Percentiles rank a stretch among this genome's conserved stretches.
These are phyloP conservation scores for Porites cylindrica DNA, from an alignment of 92 coral and sea anemone species.

Conservation along the genomic window DNA sequence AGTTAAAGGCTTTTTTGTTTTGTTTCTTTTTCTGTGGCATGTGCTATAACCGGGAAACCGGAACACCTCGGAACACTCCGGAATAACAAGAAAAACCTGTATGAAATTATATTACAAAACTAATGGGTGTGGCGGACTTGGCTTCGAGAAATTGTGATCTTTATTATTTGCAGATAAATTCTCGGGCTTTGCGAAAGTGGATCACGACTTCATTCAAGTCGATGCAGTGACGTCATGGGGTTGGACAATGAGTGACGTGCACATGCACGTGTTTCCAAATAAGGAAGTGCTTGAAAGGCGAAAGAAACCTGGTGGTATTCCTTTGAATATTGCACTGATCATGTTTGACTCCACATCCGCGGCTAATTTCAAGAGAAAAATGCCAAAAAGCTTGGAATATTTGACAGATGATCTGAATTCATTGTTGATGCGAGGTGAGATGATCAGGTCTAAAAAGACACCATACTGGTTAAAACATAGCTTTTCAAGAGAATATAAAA, in stretches of 20 bases:
- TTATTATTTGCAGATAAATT: conserved; percentile 33
- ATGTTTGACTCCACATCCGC: conserved; percentile 91
- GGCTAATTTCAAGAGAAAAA: conserved; percentile 77
- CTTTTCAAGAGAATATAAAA: too few relatives aligned
- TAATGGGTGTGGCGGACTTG: too few relatives aligned
- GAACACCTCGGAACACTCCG: too few relatives aligned
- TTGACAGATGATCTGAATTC: conserved; percentile 63
- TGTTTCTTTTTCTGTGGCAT: too few relatives aligned
- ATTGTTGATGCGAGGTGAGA: conserved; percentile 67
- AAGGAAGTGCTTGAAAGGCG: conserved; percentile 63
- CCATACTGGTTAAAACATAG: too few relatives aligned
- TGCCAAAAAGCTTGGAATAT: conserved; percentile 69
- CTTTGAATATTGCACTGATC: conserved; percentile 70
- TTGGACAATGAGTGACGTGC: conserved; percentile 50
- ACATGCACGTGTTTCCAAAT: conserved; percentile 71
- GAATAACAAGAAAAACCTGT: too few relatives aligned
- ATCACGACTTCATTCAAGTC: conserved; percentile 78
- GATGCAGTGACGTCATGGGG: conserved; percentile 54
- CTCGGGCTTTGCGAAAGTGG: conserved; percentile 57
- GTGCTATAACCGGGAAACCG: too few relatives aligned
- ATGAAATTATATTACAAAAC: too few relatives aligned
- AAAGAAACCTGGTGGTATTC: conserved; percentile 59
- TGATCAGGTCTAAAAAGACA: not conserved
- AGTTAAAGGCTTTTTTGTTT: too few relatives aligned
- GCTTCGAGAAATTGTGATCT: too few relatives aligned